A percentile compares a stretch with the other conserved stretches of the same genome.
These are phyloP conservation scores for Lontra canadensis DNA, from an alignment of 2,113 vertebrate genomes.

Conservation along the genomic window DNA sequence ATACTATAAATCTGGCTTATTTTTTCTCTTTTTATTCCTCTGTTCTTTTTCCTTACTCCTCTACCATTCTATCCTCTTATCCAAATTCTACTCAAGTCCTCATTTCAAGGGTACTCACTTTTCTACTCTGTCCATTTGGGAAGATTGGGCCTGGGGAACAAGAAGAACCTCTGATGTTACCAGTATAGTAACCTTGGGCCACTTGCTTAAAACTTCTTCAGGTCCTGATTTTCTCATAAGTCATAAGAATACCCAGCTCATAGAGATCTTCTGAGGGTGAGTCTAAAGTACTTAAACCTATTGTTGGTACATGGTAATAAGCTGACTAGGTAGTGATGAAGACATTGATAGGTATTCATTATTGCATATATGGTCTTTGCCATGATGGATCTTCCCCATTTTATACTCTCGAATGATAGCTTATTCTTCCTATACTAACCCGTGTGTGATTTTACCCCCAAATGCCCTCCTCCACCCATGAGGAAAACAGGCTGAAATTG, in stretches of 20 bases:
- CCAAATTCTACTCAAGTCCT: background rate
- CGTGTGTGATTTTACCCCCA: background rate
- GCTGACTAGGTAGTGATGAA: background rate
- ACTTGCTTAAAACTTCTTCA: background rate
- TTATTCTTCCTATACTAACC: background rate
- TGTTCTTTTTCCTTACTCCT: background rate
- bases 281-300: background rate
- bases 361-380: background rate
- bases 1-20: background rate
- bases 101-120: background rate
- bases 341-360: background rate
- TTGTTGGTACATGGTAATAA: background rate
- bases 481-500: background rate
- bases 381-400: background rate
- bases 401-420: background rate
- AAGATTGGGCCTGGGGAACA: background rate
- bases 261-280: background rate
- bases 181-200: background rate
- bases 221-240: background rate
- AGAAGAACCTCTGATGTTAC: background rate
- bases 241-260: background rate
- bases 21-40: background rate
- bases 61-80: background rate
- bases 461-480: background rate
- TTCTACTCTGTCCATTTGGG: background rate